Evolutionary conservation across 2,888 invertebrate species (phyloP).

Genomic region (Aspidiotus destructor): DNA sequence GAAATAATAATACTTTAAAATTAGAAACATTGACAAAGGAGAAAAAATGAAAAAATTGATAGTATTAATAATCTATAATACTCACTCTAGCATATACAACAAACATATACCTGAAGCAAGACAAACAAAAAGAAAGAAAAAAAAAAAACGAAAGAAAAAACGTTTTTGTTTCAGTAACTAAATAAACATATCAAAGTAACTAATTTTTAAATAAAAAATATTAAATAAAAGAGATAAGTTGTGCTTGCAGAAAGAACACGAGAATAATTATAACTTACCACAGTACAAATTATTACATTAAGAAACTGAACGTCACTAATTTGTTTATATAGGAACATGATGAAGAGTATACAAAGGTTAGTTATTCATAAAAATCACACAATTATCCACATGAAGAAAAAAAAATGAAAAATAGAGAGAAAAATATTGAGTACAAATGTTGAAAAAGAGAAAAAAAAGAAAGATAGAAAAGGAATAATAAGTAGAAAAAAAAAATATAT

Average conservation of each 20-base stretch:
- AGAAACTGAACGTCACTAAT: slow-evolving; percentile 27
- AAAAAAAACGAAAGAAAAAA: background rate
- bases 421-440: too few species aligned
- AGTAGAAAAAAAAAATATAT: too few species aligned
- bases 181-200: background rate
- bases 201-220: slow-evolving; percentile 1
- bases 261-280: background rate
- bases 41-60: background rate
- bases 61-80: background rate
- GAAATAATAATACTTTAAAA: background rate
- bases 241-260: slow-evolving; percentile 7
- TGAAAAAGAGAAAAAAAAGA: too few species aligned
- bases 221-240: slow-evolving; percentile 3
- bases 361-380: slow-evolving; percentile 10
- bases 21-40: background rate
- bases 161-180: background rate
- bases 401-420: too few species aligned
- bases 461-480: too few species aligned
- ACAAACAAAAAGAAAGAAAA: too few species aligned
- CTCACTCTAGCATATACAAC: too few species aligned
- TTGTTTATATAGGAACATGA: slow-evolving; percentile 30
- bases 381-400: slow-evolving; percentile 9
- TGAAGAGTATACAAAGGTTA: slow-evolving; percentile 24
- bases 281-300: slow-evolving; percentile 7
- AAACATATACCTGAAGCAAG: too few species aligned